A percentile compares a stretch with the other conserved stretches of the same genome.
Conservation (phyloP, 2,888 invertebrate species). For the Spodoptera picta region DNA sequence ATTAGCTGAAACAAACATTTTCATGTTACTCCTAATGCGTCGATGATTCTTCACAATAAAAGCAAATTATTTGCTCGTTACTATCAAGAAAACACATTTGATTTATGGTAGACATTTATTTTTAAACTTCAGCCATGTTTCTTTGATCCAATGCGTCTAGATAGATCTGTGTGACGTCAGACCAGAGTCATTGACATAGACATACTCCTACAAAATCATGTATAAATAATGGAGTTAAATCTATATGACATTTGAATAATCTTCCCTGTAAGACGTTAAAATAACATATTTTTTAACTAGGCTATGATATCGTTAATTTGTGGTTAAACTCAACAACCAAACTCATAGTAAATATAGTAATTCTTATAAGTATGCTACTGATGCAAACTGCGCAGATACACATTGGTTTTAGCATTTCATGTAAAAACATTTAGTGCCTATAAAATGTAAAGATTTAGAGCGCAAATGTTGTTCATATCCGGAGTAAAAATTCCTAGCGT, state of each 20-base stretch:
- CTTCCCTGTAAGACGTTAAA: too few relatives aligned
- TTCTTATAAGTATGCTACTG: too few relatives aligned
- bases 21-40: background rate
- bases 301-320: too few relatives aligned
- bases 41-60: conserved; percentile 3
- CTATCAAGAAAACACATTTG: conserved; percentile 26
- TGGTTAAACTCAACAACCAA: too few relatives aligned
- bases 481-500: conserved; percentile 19
- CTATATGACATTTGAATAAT: background rate
- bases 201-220: conserved; percentile 6
- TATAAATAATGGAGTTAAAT: background rate
- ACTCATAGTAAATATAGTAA: too few relatives aligned
- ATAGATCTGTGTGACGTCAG: conserved; percentile 27
- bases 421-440: background rate
- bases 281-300: too few relatives aligned
- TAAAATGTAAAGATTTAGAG: conserved; percentile 3
- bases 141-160: conserved; percentile 7
- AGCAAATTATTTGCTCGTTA: conserved; percentile 1
- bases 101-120: conserved; percentile 26
- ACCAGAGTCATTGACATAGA: conserved; percentile 16
- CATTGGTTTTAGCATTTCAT: background rate
- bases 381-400: too few relatives aligned
- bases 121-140: conserved; percentile 16
- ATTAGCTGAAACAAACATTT: background rate
- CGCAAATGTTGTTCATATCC: conserved; percentile 26